Conservation (phyloP, 2,113 vertebrate genomes). For the Ammodytes dubius region DNA sequence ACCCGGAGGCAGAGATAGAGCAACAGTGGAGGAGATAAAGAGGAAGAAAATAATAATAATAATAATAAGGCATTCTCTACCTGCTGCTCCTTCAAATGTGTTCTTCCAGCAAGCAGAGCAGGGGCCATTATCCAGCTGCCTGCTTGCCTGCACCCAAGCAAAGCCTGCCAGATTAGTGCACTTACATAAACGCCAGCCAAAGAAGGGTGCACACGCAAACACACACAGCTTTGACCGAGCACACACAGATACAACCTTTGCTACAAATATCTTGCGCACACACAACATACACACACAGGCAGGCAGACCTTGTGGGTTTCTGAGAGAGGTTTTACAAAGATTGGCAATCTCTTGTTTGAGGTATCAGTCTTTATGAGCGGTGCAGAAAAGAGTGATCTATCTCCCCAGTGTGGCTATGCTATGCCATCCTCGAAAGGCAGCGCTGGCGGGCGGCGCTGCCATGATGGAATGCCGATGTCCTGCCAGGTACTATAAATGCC, state of each 20-base stretch:
- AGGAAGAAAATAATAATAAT: conserved; percentile 54
- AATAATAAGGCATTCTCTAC: conserved; percentile 66
- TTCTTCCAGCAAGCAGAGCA: conserved; percentile 64
- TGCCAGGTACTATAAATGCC: conserved; percentile 62
- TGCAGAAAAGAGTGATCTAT: conserved; percentile 38
- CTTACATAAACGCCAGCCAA: conserved; percentile 75
- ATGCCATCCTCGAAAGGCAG: conserved; percentile 38
- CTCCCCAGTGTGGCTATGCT: conserved; percentile 23
- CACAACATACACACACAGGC: conserved; percentile 3
- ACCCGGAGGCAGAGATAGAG: conserved; percentile 48
- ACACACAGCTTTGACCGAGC: conserved; percentile 39
- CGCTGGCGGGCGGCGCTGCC: conserved; percentile 25
- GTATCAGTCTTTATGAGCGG: conserved; percentile 42
- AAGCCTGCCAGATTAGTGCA: conserved; percentile 79
- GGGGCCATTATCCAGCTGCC: conserved; percentile 76
- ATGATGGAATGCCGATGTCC: conserved; percentile 47
- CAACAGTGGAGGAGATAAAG: conserved; percentile 43
- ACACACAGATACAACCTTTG: conserved; percentile 35
- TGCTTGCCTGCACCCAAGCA: conserved; percentile 67
- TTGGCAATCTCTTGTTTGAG: conserved; percentile 32
- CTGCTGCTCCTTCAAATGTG: conserved; percentile 79
- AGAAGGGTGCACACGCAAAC: conserved; percentile 56
- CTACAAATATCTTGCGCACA: conserved; percentile 20
- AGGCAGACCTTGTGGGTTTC: conserved; percentile 22
- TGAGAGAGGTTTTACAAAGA: conserved; percentile 42